Percentiles rank a stretch among this genome's conserved stretches.
Conservation (phyloP, 1,140 invertebrate genomes). For the Cyphomyrmex costatus region DNA sequence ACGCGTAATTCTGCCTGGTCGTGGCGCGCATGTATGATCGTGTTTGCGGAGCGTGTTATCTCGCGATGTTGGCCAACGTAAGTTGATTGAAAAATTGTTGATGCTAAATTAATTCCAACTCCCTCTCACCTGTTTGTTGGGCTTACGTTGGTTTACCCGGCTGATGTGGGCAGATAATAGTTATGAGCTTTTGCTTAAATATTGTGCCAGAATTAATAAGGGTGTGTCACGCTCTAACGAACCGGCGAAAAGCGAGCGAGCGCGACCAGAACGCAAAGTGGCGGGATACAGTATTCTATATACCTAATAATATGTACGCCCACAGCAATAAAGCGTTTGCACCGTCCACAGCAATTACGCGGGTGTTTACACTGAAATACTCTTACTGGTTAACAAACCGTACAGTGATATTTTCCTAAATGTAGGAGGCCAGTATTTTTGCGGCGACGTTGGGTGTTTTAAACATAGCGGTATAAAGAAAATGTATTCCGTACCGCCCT, state of each 20-base stretch:
- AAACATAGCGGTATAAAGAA: constrained; percentile 11
- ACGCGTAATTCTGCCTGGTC: neutral
- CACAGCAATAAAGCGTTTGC: constrained; percentile 62
- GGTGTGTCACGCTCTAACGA: constrained; percentile 76
- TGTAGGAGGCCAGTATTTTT: constrained; percentile 61
- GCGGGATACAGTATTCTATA: constrained; percentile 39
- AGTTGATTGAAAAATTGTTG: constrained; percentile 44
- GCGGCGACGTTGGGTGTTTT: constrained; percentile 7
- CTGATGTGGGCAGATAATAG: constrained; percentile 40
- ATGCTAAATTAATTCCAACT: constrained; percentile 42
- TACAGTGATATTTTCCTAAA: constrained; percentile 73
- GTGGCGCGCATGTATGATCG: neutral
- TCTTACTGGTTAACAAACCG: constrained; percentile 58
- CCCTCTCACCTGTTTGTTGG: constrained; percentile 28
- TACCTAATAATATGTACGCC: constrained; percentile 63
- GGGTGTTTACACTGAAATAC: constrained; percentile 73
- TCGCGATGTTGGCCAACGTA: neutral
- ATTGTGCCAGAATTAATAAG: constrained; percentile 77
- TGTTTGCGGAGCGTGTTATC: neutral
- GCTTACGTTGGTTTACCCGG: constrained; percentile 42
- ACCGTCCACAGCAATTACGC: constrained; percentile 74
- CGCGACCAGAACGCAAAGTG: constrained; percentile 33
- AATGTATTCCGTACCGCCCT: constrained; percentile 16
- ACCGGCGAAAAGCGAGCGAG: constrained; percentile 71
- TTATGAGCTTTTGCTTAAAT: constrained; percentile 71